Evolutionary conservation across 1,140 invertebrate genomes (phyloP), one percentile per base, ranked within the genome.

Genomic region (Caligus rogercresseyi): DNA sequence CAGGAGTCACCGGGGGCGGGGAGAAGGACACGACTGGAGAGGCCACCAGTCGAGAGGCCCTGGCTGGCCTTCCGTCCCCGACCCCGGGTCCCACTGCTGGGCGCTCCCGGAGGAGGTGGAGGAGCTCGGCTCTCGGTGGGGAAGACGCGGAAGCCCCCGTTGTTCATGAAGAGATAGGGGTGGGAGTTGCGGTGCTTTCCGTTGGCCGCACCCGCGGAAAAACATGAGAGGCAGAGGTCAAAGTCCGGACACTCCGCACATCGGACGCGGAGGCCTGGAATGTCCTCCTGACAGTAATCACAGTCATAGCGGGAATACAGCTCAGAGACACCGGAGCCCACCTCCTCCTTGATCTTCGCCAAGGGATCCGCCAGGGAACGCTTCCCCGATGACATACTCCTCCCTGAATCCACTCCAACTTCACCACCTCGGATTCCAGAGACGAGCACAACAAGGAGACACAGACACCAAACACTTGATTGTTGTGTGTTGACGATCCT

Each of bases 221-320:
- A 63, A 19, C 61, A 63, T 1, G 21, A n/a, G 3, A 53, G 52
- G 23, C 61, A 63, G 1, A 56, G 59, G 19, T 62, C 73, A 72
- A 74, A 74, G 63, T 73, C 75, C 60, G 65, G 66, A 74, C 89
- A 94, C 71, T 88, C 86, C 54, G 81, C 81, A 76, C 90, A 94
- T 76, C 86, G 85, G 52, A 93, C 82, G 67, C 87, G 78, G 60
- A 91, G 78, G 54, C 86, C 86, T 66, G 79, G 78, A 64, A 92
- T 89, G 74, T 89, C 85, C 75, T 89, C 85, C 75, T 90, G 86
- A 73, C 89, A 94, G 77, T 90, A 89, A 67, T 83, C 87, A 75
- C 90, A 94, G 72, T 79, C 82, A 73, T 87, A 83, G 75, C 85
- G 86, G 16, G 81, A 81, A 72, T 89, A 87, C 65, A 87, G 72